Conservation (phyloP, 2,797 vertebrate genomes). For the Astyanax mexicanus region DNA sequence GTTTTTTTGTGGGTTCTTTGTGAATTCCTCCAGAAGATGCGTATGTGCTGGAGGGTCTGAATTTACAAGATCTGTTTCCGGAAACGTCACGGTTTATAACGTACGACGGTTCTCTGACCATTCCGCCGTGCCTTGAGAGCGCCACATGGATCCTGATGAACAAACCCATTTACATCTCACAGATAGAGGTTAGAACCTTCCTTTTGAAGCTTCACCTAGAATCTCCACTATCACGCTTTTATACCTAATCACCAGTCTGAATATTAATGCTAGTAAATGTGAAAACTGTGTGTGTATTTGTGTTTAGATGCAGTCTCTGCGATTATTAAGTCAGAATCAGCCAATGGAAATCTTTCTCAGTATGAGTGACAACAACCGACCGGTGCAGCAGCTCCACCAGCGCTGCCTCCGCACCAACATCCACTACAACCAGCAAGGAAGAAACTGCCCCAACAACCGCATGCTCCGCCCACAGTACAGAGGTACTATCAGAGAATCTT, state of each 20-base stretch:
- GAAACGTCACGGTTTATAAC: slow-evolving; percentile 97
- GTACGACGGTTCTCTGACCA: slow-evolving; percentile 95
- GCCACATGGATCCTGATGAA: slow-evolving; percentile 98
- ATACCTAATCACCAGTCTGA: too few relatives aligned
- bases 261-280: background rate
- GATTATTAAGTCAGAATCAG: slow-evolving; percentile 97
- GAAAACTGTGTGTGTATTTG: slow-evolving; percentile 30
- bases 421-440: slow-evolving; percentile 95
- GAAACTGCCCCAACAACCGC: slow-evolving; percentile 96
- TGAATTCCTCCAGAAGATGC: slow-evolving; percentile 85
- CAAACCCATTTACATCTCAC: slow-evolving; percentile 95
- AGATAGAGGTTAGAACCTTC: slow-evolving; percentile 88
- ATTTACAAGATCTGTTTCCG: slow-evolving; percentile 93
- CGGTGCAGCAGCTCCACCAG: slow-evolving; percentile 91
- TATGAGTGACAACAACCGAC: slow-evolving; percentile 97
- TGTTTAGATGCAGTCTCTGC: slow-evolving; percentile 93
- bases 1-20: too few relatives aligned
- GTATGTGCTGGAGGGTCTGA: slow-evolving; percentile 92
- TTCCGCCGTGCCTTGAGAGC: slow-evolving; percentile 96
- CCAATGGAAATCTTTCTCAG: slow-evolving; percentile 97
- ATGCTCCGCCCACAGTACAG: slow-evolving; percentile 94
- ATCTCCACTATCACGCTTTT: too few relatives aligned
- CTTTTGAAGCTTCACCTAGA: too few relatives aligned
- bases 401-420: slow-evolving; percentile 98
- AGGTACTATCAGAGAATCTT: too few relatives aligned